Conservation (phyloP, 2,113 vertebrate species). For the Ramphastos sulfuratus region DNA sequence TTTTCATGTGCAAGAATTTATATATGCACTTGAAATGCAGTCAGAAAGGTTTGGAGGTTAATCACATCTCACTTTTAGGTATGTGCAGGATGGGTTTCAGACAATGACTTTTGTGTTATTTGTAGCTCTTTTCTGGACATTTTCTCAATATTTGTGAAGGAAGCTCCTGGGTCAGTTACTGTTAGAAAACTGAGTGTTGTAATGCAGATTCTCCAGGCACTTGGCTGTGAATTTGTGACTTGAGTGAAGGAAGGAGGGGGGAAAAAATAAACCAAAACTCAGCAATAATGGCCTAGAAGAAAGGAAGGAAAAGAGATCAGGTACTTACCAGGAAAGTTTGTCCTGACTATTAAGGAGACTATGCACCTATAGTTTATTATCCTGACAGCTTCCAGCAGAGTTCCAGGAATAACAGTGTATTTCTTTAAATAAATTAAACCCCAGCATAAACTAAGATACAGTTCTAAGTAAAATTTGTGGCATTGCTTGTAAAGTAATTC, state of each 20-base stretch:
- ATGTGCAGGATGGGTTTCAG: neutral
- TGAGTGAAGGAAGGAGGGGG: neutral
- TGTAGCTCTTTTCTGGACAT: neutral
- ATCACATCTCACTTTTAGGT: neutral
- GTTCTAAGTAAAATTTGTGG: neutral
- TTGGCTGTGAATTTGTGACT: neutral
- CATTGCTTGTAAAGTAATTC: neutral
- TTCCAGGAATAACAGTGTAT: neutral
- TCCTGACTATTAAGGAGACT: neutral
- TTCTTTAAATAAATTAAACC: conserved; percentile 12
- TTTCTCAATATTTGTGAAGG: neutral
- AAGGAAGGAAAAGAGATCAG: neutral
- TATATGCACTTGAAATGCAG: neutral
- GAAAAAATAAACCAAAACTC: neutral
- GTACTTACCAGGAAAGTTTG: neutral
- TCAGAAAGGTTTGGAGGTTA: neutral
- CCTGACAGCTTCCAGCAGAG: neutral
- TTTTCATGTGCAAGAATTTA: neutral
- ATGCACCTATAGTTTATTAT: neutral
- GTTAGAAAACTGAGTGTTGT: neutral
- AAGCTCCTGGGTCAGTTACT: neutral
- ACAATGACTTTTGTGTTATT: neutral
- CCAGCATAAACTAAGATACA: rapidly evolving
- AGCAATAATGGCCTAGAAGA: neutral
- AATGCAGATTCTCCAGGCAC: neutral